Evolutionary conservation across 2,113 vertebrate species (phyloP).

Genomic region (Oncorhynchus clarkii): DNA sequence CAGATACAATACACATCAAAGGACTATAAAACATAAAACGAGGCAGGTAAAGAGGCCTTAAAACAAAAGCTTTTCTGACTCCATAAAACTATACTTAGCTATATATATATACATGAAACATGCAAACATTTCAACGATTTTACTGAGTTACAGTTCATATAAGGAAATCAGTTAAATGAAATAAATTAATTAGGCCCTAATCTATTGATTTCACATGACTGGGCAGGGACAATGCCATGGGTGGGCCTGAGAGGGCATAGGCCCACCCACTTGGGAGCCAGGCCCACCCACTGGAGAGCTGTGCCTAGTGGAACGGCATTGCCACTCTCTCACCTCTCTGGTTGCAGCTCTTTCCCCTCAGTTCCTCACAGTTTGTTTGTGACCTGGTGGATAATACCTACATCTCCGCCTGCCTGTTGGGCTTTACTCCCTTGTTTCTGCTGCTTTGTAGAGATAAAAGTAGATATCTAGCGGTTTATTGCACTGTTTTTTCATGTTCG

Average conservation of each 20-base stretch:
- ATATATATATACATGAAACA: no score
- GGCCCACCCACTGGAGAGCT: no score
- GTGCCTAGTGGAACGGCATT: neutral
- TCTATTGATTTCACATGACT: no score
- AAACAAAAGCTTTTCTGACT: slow-evolving; percentile 54
- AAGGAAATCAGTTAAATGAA: no score
- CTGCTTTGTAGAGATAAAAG: slow-evolving; percentile 10
- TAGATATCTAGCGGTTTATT: slow-evolving; percentile 37
- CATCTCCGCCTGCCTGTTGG: slow-evolving; percentile 25
- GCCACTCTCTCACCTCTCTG: slow-evolving; percentile 38
- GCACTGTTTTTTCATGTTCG: slow-evolving; percentile 21
- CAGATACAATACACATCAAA: slow-evolving; percentile 54
- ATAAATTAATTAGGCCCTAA: no score
- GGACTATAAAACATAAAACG: slow-evolving; percentile 42
- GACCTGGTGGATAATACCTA: slow-evolving; percentile 39
- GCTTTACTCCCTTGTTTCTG: slow-evolving; percentile 30
- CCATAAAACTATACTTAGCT: slow-evolving; percentile 35
- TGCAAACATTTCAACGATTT: no score
- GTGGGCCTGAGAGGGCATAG: no score
- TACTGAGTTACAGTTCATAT: no score
- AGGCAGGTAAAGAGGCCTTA: slow-evolving; percentile 51
- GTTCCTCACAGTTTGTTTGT: slow-evolving; percentile 31
- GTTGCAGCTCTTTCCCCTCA: slow-evolving; percentile 32
- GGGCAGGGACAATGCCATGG: no score
- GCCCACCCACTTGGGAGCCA: no score